A percentile compares a stretch with the other conserved stretches of the same genome.
Evolutionary conservation across 2,888 invertebrate genomes (phyloP).

Genomic region (Caenorhabditis sp.): DNA sequence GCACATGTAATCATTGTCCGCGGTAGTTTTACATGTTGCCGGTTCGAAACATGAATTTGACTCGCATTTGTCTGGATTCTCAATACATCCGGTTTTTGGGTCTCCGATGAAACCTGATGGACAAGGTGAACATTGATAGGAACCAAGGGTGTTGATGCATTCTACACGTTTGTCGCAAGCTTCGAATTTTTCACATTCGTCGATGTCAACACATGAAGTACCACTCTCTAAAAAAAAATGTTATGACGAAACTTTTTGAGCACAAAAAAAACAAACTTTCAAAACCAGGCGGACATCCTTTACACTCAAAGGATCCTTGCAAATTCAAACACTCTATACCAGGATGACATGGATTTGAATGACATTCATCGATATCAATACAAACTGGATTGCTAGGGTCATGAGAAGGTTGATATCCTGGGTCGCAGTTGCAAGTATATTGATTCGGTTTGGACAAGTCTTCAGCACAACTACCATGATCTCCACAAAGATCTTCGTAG

Average conservation of each 20-base stretch:
- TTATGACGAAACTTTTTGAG: neutral
- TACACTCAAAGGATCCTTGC: conserved; percentile 88
- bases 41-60: conserved; percentile 19
- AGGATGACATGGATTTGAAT: conserved; percentile 63
- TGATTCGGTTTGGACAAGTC: conserved; percentile 12
- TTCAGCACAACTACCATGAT: conserved; percentile 48
- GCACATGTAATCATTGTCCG: conserved; percentile 36
- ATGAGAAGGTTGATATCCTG: conserved; percentile 84
- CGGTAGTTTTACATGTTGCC: conserved; percentile 21
- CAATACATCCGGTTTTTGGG: conserved; percentile 24
- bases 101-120: conserved; percentile 76
- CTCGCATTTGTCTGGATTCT: conserved; percentile 11
- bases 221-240: conserved; percentile 55
- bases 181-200: conserved; percentile 88
- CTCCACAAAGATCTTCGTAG: conserved; percentile 50
- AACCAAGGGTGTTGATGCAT: conserved; percentile 88
- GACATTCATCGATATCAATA: conserved; percentile 78
- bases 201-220: conserved; percentile 81
- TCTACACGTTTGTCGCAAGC: conserved; percentile 82
- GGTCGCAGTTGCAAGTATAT: conserved; percentile 74
- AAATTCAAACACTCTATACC: conserved; percentile 84
- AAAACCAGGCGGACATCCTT: conserved; percentile 82
- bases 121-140: conserved; percentile 85
- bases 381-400: conserved; percentile 79
- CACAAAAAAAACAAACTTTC: conserved; percentile 27